Evolutionary conservation across 1,140 invertebrate species (phyloP).

Genomic region (Geopemphigus sp.): DNA sequence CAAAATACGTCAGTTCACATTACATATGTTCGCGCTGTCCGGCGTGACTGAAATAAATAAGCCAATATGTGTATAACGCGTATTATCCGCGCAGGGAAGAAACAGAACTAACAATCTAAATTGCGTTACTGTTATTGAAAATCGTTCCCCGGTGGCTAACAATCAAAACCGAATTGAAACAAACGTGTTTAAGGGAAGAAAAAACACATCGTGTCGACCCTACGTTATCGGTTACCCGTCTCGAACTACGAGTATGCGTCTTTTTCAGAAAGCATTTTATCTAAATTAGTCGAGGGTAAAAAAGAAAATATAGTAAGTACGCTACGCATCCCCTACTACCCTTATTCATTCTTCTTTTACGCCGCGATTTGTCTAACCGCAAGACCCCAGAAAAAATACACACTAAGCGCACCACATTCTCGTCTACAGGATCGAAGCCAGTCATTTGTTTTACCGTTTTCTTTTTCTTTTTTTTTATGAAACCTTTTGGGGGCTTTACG

Average conservation of each 20-base stretch:
- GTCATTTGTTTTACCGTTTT: slow-evolving; percentile 37
- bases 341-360: not conserved
- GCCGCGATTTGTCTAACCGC: slow-evolving; percentile 43
- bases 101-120: slow-evolving; percentile 17
- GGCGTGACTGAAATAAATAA: slow-evolving; percentile 5
- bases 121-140: slow-evolving; percentile 43
- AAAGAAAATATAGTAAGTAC: slow-evolving; percentile 30
- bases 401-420: not conserved
- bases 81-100: not conserved
- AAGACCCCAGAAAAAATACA: not conserved
- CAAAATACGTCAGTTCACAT: not conserved
- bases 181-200: slow-evolving; percentile 28
- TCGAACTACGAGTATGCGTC: slow-evolving; percentile 1
- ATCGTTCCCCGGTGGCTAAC: slow-evolving; percentile 28
- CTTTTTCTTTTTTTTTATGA: not conserved
- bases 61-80: slow-evolving; percentile 15
- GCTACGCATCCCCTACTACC: not conserved
- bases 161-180: slow-evolving; percentile 48
- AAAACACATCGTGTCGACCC: not conserved
- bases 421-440: slow-evolving; percentile 25
- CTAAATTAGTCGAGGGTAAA: slow-evolving; percentile 42
- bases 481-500: not conserved
- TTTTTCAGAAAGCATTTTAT: slow-evolving; percentile 23
- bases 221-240: not conserved
- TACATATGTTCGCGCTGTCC: slow-evolving; percentile 28